Conservation (phyloP, 2,888 invertebrate species). For the Dynastes hyllus region DNA sequence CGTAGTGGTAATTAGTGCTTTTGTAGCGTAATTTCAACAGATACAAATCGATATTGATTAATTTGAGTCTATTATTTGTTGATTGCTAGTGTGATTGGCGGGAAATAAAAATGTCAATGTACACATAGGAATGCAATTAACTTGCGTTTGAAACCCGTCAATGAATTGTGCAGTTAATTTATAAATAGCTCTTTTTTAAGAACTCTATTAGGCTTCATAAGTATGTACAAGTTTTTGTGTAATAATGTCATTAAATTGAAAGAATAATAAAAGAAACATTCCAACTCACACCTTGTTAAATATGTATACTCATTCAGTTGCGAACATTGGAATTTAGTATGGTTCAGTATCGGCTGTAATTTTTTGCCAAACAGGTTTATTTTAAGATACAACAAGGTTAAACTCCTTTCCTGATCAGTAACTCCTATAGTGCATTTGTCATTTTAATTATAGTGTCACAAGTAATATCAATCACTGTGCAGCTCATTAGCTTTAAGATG, state of each 20-base stretch:
- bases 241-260: too few species aligned
- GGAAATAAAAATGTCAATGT: not conserved
- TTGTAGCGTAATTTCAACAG: not conserved
- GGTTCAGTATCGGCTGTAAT: too few species aligned
- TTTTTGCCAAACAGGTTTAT: not conserved
- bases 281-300: too few species aligned
- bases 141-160: not conserved
- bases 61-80: not conserved
- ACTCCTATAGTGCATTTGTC: not conserved
- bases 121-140: not conserved
- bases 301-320: too few species aligned
- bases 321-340: too few species aligned
- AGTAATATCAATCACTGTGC: not conserved
- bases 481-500: not conserved
- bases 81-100: not conserved
- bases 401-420: not conserved
- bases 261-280: too few species aligned
- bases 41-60: slow-evolving; percentile 20
- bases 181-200: too few species aligned
- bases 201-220: too few species aligned
- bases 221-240: too few species aligned
- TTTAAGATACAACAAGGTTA: slow-evolving; percentile 7
- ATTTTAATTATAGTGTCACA: slow-evolving; percentile 4
- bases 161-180: slow-evolving; percentile 4
- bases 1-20: slow-evolving; percentile 24